A percentile compares a stretch with the other conserved stretches of the same genome.
These are phyloP conservation scores for Recurvirostra avosetta DNA, from an alignment of 2,113 vertebrate species.

Conservation along the genomic window DNA sequence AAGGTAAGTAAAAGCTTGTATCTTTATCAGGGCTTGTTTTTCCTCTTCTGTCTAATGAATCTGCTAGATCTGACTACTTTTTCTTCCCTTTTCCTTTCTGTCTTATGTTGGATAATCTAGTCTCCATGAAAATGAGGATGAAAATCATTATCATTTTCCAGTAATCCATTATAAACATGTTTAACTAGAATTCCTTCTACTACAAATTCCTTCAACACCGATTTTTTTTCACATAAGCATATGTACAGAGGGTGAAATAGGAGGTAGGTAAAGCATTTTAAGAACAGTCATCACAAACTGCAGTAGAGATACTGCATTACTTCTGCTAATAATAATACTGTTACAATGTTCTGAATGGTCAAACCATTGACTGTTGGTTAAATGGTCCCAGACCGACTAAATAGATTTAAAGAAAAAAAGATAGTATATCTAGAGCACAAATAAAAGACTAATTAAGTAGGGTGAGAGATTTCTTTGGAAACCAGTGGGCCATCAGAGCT, in stretches of 20 bases:
- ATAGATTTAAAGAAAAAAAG: background rate
- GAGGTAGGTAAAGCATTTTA: background rate
- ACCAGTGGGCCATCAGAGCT: background rate
- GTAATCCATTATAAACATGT: background rate
- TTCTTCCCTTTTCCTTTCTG: background rate
- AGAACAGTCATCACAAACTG: background rate
- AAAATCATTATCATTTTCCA: background rate
- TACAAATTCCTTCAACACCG: background rate
- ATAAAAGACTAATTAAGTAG: background rate
- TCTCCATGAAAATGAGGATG: background rate
- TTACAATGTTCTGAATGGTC: background rate
- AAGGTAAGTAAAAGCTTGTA: background rate
- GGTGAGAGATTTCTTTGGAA: background rate
- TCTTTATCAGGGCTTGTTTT: background rate
- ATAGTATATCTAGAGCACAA: background rate
- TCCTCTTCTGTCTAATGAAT: background rate
- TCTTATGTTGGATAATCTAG: background rate
- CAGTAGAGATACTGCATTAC: background rate
- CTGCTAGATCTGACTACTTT: background rate
- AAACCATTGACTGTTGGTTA: background rate
- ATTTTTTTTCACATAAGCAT: background rate
- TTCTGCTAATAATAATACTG: background rate
- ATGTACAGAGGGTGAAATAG: background rate
- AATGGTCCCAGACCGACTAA: background rate
- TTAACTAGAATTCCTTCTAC: background rate